A percentile compares a stretch with the other conserved stretches of the same genome.
These are phyloP conservation scores for Brachycybe producta DNA, from an alignment of 2,888 invertebrate species.

Conservation along the genomic window DNA sequence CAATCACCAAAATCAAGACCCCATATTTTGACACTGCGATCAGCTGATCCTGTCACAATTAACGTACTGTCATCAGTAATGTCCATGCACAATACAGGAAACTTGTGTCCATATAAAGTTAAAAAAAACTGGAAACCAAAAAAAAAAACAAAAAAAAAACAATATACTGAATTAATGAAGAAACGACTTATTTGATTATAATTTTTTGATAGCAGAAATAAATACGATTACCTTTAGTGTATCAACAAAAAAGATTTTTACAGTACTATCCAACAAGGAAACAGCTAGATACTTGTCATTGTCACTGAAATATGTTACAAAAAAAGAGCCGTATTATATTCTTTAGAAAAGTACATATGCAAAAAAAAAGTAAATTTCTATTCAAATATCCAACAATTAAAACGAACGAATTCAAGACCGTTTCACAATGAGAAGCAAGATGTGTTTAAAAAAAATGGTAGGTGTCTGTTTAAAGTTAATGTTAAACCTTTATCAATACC, in stretches of 20 bases:
- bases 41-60: conserved; percentile 87
- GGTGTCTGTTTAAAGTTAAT: too few relatives aligned
- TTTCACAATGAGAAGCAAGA: too few relatives aligned
- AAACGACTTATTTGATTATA: too few relatives aligned
- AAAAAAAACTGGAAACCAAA: conserved; percentile 88
- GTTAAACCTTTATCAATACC: too few relatives aligned
- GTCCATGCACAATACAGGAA: conserved; percentile 86
- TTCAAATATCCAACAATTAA: too few relatives aligned
- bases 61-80: conserved; percentile 76
- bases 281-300: conserved; percentile 79
- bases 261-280: conserved; percentile 80
- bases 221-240: conserved; percentile 61
- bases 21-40: conserved; percentile 94
- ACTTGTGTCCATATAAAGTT: conserved; percentile 88
- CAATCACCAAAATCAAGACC: conserved; percentile 98
- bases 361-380: too few relatives aligned
- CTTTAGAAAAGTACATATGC: too few relatives aligned
- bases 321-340: too few relatives aligned
- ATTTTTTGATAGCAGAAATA: background rate
- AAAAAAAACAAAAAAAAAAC: conserved; percentile 26
- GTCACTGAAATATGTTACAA: conserved; percentile 45
- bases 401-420: too few relatives aligned
- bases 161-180: background rate
- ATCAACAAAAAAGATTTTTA: conserved; percentile 88
- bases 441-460: too few relatives aligned